Evolutionary conservation across 92 coral and sea anemone genomes (phyloP).

Genomic region (Porites rus): DNA sequence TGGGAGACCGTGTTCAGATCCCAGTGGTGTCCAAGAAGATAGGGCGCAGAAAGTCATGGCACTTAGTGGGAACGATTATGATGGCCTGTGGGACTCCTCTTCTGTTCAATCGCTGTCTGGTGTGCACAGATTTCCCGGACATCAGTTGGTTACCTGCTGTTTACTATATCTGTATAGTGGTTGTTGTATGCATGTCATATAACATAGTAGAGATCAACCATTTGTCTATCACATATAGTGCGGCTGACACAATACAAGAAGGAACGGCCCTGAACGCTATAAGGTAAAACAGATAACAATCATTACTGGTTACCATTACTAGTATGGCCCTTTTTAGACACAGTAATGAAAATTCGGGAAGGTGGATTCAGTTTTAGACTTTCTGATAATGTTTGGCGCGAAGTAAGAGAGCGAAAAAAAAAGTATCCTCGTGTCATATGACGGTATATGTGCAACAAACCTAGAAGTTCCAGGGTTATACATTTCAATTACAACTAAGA

Average conservation of each 20-base stretch:
- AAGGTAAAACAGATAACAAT: slow-evolving; percentile 30
- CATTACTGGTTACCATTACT: neutral
- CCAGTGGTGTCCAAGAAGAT: slow-evolving; percentile 57
- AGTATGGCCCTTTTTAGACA: neutral
- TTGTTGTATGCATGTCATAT: slow-evolving; percentile 39
- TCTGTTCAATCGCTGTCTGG: slow-evolving; percentile 58
- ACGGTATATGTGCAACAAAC: too few species aligned
- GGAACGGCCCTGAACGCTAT: slow-evolving; percentile 55
- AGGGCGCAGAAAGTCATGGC: slow-evolving; percentile 75
- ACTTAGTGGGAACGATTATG: slow-evolving; percentile 58
- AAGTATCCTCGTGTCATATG: too few species aligned
- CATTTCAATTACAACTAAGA: too few species aligned
- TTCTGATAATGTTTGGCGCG: too few species aligned
- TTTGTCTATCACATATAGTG: slow-evolving; percentile 49
- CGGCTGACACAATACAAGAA: slow-evolving; percentile 53
- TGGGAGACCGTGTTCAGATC: slow-evolving; percentile 51
- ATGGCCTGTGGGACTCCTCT: slow-evolving; percentile 43
- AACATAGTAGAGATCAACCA: slow-evolving; percentile 68
- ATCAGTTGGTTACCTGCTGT: slow-evolving; percentile 40
- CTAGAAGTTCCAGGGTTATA: too few species aligned
- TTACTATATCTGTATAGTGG: slow-evolving; percentile 28
- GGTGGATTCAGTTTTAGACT: neutral
- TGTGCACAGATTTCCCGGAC: slow-evolving; percentile 32
- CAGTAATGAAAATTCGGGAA: neutral
- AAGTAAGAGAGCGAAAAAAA: too few species aligned